Conservation (phyloP, 2,888 invertebrate genomes). For the Heliconius erato region DNA sequence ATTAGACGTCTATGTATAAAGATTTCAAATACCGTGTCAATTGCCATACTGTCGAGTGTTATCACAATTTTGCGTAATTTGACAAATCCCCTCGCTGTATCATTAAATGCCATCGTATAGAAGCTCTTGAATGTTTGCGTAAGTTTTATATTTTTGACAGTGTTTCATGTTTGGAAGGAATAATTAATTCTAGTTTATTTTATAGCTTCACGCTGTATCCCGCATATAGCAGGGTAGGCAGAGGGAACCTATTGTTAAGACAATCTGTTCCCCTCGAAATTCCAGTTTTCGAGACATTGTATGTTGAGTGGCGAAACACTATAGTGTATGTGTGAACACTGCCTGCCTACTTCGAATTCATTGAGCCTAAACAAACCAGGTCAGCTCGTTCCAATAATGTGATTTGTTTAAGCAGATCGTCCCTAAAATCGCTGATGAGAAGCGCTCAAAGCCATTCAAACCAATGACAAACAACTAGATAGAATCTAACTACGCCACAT, state of each 20-base stretch:
- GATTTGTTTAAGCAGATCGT: too few species aligned
- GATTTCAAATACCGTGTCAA: slow-evolving; percentile 22
- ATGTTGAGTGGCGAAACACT: too few species aligned
- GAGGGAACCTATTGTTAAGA: background rate
- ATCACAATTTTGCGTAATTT: slow-evolving; percentile 23
- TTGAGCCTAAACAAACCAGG: too few species aligned
- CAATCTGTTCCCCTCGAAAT: too few species aligned
- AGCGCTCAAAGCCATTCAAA: background rate
- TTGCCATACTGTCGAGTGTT: slow-evolving; percentile 10
- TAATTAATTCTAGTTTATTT: background rate
- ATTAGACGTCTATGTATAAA: slow-evolving; percentile 6
- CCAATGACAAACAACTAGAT: background rate
- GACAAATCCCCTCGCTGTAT: background rate
- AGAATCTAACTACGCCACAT: background rate
- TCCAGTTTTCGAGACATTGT: too few species aligned
- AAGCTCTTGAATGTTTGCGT: slow-evolving; percentile 7
- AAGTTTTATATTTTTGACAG: background rate
- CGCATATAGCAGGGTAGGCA: background rate
- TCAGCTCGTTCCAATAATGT: too few species aligned
- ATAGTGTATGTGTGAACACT: too few species aligned
- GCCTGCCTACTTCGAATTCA: too few species aligned
- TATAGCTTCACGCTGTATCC: background rate
- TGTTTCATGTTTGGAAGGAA: background rate
- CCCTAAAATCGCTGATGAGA: background rate
- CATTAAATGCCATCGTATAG: slow-evolving; percentile 7